Evolutionary conservation across 2,797 vertebrate genomes (phyloP), one percentile per base, ranked within the genome.

Genomic region (Kryptolebias ocellatus): DNA sequence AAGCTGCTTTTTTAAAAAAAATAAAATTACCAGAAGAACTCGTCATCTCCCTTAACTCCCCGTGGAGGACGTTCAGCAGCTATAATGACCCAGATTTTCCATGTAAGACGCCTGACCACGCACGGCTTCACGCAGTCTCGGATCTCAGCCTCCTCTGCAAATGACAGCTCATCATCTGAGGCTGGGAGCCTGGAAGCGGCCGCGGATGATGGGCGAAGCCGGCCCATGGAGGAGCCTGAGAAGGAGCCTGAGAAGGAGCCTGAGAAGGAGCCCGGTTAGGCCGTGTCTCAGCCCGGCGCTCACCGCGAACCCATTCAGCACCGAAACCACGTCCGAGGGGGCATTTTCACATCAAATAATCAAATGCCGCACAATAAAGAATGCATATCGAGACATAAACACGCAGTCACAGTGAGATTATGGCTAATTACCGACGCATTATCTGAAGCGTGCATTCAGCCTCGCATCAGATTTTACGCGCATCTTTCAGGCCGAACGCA

Each of bases 241-340:
- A 24, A 71, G 57, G 74, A 62, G 81, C 49, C 66, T 28, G 78
- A 42, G 14, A 24, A 71, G 57, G 74, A 62, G 81, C 49, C 66
- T 28, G 78, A 24, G 77, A 78, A 87, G 84, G 54, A 79, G 78
- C 76, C 63, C 76, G 17, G 60, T 81, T 82, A 88, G 85, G 85
- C 87, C 85, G 50, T 47, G 69, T 64, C 72, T 83, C 55, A 24
- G 58, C 49, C 69, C 78, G 15, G 67, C 70, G 60, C 67, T 58
- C 2, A 44, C 52, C 56, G n/a, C 8, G 46, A 57, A 74, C 51
- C 52, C 31, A 17, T 65, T 60, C n/a, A 14, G 53, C 1, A 37
- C n/a, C 8, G 70, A 64, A 66, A 72, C 5, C 56, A n/a, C n/a
- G 5, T 14, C 14, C 20, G 5, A 8, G 3, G 0, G 15, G 46